Evolutionary conservation across 2,113 vertebrate genomes (phyloP), one percentile per base, ranked within the genome.

Genomic region (Formicarius rufipectus): DNA sequence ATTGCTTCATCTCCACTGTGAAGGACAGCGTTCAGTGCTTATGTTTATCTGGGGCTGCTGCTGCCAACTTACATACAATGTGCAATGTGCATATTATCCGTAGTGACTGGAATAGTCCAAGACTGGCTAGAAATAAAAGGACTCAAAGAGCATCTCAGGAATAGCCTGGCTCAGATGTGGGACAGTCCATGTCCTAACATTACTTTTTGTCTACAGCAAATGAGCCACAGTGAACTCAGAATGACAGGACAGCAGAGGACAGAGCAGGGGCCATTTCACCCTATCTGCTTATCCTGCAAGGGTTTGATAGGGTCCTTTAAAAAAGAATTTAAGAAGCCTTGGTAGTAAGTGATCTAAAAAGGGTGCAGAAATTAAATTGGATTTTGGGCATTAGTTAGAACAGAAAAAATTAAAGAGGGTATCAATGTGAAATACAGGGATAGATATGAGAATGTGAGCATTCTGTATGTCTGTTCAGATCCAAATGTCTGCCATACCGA

Each of bases 81-180:
- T 75, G 83, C 68, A 78, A 64, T 39, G 73, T 44, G 55, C 53
- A 11, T 64, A 24, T 35, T 56, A 92, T 60, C 88, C 80, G 62
- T 56, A 87, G 82, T 75, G 90, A 81, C 79, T 68, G 88, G 76
- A 94, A 77, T 94, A 96, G 72, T 64, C 40, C 31, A 42, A 77
- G 78, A 89, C 60, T 27, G 66, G 68, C 50, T 76, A 90, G 73
- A 89, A 93, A 90, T 89, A 90, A 90, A 93, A 84, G 45, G 50
- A 35, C 27, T 74, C 42, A 89, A 74, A 93, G n/a, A 87, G 47
- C 39, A 62, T 56, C 28, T 40, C 60, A 93, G 53, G 72, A 95
- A 89, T 64, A 92, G 68, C n/a, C 56, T 74, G 44, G 76, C 59
- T 78, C 50, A 84, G 63, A 71, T 8, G 47, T 62, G 31, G 85